phyloP scores from a whole-genome alignment of 2,888 invertebrate species.

The Harmothoe impar region DNA sequence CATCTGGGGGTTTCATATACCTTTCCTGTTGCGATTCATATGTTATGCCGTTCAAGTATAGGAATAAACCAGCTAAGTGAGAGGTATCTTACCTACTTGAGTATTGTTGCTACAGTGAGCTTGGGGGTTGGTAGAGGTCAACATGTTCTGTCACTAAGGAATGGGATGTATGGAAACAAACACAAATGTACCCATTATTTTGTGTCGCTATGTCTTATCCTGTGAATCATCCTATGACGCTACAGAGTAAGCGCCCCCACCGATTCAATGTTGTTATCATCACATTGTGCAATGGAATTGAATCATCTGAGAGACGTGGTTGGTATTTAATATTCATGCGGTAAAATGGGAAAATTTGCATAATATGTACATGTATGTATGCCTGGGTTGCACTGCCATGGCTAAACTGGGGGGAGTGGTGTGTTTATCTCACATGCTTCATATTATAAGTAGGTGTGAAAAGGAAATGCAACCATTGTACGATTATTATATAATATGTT shows the following conservation, averaged over 20 bases:
- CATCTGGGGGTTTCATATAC: too few relatives aligned
- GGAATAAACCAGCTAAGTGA: too few relatives aligned
- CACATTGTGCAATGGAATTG: conserved; percentile 5
- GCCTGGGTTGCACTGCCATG: background rate
- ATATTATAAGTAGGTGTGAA: background rate
- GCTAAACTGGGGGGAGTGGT: background rate
- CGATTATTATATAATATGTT: background rate
- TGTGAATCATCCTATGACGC: too few relatives aligned
- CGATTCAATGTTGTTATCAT: background rate
- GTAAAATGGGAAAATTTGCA: background rate
- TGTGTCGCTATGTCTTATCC: too few relatives aligned
- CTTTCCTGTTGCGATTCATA: too few relatives aligned
- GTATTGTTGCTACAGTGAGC: too few relatives aligned
- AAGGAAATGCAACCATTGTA: background rate
- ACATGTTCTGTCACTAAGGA: too few relatives aligned
- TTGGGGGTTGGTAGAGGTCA: too few relatives aligned
- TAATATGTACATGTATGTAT: background rate
- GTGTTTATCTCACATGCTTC: background rate
- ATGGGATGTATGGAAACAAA: too few relatives aligned
- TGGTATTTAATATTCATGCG: conserved; percentile 14
- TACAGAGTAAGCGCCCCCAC: background rate
- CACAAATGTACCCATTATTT: too few relatives aligned
- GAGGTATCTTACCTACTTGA: too few relatives aligned
- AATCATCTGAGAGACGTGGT: background rate
- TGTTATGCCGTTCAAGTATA: too few relatives aligned